Conservation (phyloP, 2,113 vertebrate species). For the Prunella fulvescens region DNA sequence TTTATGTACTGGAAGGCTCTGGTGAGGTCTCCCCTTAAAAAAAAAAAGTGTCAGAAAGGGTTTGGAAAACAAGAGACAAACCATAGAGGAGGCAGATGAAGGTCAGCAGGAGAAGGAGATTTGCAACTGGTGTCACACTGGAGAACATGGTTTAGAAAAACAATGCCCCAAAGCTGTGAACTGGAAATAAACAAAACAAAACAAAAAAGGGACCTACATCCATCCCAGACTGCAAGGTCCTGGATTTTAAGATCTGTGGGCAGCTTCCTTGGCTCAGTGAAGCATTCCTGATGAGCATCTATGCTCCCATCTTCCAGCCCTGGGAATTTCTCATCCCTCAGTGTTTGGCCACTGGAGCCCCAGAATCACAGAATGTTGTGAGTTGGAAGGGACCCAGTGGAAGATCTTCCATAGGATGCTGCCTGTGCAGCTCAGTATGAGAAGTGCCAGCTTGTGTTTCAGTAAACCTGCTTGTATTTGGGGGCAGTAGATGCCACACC, state of each 20-base stretch:
- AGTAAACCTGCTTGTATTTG: not conserved
- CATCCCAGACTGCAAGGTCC: not conserved
- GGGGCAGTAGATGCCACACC: not conserved
- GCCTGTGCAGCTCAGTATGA: not conserved
- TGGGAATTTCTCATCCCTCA: not conserved
- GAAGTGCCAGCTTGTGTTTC: not conserved
- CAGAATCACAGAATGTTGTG: not conserved
- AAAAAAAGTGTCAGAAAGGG: not conserved
- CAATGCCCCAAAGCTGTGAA: not conserved
- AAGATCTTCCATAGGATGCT: not conserved
- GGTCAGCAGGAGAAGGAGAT: not conserved
- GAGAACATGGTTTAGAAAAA: not conserved
- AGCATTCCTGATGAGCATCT: rapidly evolving
- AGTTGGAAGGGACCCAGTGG: not conserved
- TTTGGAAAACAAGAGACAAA: not conserved
- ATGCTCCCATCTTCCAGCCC: not conserved
- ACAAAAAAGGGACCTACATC: not conserved
- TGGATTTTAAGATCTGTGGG: not conserved
- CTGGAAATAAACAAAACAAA: not conserved
- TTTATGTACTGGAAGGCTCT: not conserved
- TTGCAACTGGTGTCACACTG: not conserved
- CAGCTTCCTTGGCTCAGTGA: not conserved
- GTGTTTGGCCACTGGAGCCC: not conserved
- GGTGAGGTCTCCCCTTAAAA: not conserved
- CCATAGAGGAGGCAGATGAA: not conserved